phyloP scores from a whole-genome alignment of 2,797 vertebrate genomes.

The Tauraco hartlaubi region DNA sequence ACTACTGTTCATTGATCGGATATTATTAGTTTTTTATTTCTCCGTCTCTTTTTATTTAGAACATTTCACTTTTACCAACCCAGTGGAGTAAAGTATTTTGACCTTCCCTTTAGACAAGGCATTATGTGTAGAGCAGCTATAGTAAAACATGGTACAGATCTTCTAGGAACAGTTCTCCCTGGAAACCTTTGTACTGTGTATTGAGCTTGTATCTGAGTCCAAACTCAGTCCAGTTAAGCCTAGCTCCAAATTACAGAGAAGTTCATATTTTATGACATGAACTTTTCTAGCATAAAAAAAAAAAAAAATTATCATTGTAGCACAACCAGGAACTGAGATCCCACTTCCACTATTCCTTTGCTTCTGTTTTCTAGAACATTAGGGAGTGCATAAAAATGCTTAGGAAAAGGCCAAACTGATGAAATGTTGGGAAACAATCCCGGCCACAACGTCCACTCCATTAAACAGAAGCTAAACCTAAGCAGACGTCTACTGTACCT shows the following conservation, averaged over 20 bases:
- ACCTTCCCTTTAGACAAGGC: neutral
- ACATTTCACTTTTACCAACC: neutral
- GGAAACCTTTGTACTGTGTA: neutral
- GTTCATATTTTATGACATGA: neutral
- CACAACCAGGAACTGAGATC: neutral
- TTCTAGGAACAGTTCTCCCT: neutral
- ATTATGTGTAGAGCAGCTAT: neutral
- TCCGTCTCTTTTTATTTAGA: neutral
- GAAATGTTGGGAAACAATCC: neutral
- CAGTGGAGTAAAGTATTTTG: neutral
- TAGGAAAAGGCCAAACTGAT: neutral
- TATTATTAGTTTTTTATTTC: neutral
- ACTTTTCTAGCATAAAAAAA: neutral
- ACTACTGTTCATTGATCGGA: neutral
- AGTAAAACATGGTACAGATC: neutral
- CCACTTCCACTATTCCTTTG: neutral
- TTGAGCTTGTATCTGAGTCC: neutral
- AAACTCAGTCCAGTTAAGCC: neutral
- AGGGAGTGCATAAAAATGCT: neutral
- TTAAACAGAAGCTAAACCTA: neutral
- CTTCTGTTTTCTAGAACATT: neutral
- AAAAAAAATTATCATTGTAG: neutral
- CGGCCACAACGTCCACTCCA: neutral
- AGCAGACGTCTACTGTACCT: neutral
- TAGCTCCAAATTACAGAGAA: neutral